Evolutionary conservation across 2,113 vertebrate genomes (phyloP).

Genomic region (Okapia johnstoni): DNA sequence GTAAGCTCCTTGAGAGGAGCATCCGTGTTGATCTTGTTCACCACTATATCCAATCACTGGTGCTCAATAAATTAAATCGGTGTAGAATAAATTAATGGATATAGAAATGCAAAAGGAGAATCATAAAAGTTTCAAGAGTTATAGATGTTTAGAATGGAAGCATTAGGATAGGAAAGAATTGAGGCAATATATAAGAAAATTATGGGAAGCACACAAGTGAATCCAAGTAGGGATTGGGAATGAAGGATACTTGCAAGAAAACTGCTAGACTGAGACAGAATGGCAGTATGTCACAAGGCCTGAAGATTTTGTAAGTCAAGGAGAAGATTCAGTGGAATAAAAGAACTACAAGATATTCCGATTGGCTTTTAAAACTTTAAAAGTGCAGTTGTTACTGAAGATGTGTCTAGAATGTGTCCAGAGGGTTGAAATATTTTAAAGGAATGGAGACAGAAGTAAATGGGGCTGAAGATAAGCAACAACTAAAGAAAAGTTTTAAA

Average conservation of each 20-base stretch:
- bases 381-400: background rate
- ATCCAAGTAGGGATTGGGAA: background rate
- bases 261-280: background rate
- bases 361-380: background rate
- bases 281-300: background rate
- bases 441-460: background rate
- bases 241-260: background rate
- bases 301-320: background rate
- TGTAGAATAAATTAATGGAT: background rate
- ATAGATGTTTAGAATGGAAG: background rate
- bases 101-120: background rate
- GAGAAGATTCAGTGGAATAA: background rate
- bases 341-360: background rate
- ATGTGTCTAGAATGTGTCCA: background rate
- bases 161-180: background rate
- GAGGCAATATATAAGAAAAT: background rate
- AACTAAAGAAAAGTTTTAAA: background rate
- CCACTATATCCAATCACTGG: background rate
- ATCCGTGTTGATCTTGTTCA: background rate
- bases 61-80: background rate
- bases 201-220: background rate
- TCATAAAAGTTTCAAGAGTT: background rate
- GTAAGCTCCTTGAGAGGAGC: background rate
- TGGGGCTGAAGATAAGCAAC: background rate
- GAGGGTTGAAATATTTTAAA: background rate